A percentile compares a stretch with the other conserved stretches of the same genome.
Conservation (phyloP, 2,113 vertebrate species). For the Myotis davidii region DNA sequence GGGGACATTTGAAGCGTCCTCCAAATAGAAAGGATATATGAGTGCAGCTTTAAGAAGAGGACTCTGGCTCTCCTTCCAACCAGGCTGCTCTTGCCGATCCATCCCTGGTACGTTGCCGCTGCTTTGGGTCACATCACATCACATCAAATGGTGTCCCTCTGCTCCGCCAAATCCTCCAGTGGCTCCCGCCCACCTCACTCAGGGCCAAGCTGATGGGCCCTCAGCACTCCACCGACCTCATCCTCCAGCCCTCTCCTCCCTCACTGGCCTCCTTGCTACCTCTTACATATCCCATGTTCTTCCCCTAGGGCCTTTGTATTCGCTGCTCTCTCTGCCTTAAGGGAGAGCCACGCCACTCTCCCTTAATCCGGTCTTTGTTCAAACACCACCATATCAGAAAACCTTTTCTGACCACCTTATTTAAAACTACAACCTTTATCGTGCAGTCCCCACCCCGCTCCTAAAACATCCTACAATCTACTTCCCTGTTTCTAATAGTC, state of each 20-base stretch:
- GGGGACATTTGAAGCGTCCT: background rate
- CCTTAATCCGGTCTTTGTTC: background rate
- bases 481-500: conserved; percentile 7
- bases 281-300: background rate
- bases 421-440: conserved; percentile 4
- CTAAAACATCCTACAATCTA: background rate
- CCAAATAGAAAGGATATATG: conserved; percentile 36
- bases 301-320: background rate
- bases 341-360: background rate
- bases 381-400: background rate
- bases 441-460: background rate
- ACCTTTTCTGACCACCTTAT: background rate
- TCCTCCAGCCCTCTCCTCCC: background rate
- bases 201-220: background rate
- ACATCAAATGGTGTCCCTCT: background rate
- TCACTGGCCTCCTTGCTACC: background rate
- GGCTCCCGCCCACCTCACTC: background rate
- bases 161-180: background rate
- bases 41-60: background rate
- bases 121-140: background rate
- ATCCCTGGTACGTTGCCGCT: background rate
- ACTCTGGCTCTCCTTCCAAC: background rate
- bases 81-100: conserved; percentile 6
- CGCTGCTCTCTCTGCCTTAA: background rate
- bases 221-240: background rate